These are phyloP conservation scores for Lepidonotus clava DNA, from an alignment of 2,888 invertebrate genomes.

Conservation along the genomic window DNA sequence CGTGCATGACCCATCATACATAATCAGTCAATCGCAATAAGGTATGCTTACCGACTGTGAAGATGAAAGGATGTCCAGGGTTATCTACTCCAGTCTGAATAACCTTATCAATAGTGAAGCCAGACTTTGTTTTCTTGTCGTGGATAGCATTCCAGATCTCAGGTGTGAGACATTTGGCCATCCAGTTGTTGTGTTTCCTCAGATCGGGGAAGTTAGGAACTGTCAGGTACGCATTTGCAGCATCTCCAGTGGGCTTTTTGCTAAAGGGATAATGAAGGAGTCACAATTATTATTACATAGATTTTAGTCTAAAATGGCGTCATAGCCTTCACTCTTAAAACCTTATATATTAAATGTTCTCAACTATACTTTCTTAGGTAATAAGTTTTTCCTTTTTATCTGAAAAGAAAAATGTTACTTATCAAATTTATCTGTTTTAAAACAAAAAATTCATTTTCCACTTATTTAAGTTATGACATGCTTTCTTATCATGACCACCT, in stretches of 20 bases:
- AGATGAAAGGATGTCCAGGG: constrained; percentile 64
- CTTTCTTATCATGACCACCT: too few species aligned
- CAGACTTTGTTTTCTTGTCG: constrained; percentile 63
- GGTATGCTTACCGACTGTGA: constrained; percentile 60
- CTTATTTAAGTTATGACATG: too few species aligned
- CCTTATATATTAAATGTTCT: too few species aligned
- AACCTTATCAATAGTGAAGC: constrained; percentile 63
- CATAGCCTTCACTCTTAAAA: too few species aligned
- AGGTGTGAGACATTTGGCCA: constrained; percentile 63
- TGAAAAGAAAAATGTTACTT: background rate
- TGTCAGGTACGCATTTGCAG: background rate
- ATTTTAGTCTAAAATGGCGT: too few species aligned
- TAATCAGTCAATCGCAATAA: too few species aligned
- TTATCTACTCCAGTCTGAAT: constrained; percentile 58
- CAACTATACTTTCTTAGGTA: too few species aligned
- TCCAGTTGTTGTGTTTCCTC: constrained; percentile 62
- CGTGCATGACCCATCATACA: too few species aligned
- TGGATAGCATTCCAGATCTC: constrained; percentile 61
- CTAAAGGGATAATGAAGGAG: background rate
- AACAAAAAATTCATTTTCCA: too few species aligned
- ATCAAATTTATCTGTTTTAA: background rate
- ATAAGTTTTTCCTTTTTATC: too few species aligned
- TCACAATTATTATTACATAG: too few species aligned
- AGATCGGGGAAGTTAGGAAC: constrained; percentile 58
- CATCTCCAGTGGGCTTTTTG: background rate